phyloP scores from a whole-genome alignment of 2,888 invertebrate species.

The Himalopsyche tibetana region DNA sequence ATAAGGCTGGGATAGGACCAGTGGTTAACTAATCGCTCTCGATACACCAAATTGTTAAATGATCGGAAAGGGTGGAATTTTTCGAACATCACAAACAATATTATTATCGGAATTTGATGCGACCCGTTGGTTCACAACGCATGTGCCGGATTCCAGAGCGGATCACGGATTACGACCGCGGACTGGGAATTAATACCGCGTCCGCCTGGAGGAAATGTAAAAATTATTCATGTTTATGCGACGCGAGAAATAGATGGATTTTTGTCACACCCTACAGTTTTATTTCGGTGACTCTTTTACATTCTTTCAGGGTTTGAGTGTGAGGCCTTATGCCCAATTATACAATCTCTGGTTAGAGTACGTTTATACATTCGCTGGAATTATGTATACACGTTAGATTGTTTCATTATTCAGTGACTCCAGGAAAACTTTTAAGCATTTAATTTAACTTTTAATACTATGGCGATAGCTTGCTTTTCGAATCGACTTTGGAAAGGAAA shows the following conservation, averaged over 20 bases:
- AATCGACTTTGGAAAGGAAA: too few relatives aligned
- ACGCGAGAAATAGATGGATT: constrained; percentile 19
- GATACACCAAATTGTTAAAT: too few relatives aligned
- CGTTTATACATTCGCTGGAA: too few relatives aligned
- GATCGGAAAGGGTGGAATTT: too few relatives aligned
- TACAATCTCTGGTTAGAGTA: background rate
- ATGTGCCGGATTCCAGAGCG: background rate
- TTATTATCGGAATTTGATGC: background rate
- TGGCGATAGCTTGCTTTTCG: too few relatives aligned
- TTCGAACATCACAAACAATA: too few relatives aligned
- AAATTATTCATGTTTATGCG: constrained; percentile 24
- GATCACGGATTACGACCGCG: constrained; percentile 30
- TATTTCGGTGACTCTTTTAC: constrained; percentile 31
- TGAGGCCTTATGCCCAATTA: constrained; percentile 5
- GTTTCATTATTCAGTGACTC: too few relatives aligned
- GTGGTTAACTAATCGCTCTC: too few relatives aligned
- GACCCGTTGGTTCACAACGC: background rate
- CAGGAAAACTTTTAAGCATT: too few relatives aligned
- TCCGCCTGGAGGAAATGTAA: constrained; percentile 24
- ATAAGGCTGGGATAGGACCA: too few relatives aligned
- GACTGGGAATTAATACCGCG: constrained; percentile 23
- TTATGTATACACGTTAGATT: too few relatives aligned
- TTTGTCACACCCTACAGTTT: constrained; percentile 19
- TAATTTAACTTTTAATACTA: too few relatives aligned
- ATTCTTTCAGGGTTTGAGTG: background rate